These are phyloP conservation scores for Rhopalosiphum maidis DNA, from an alignment of 1,140 invertebrate genomes.

Conservation along the genomic window DNA sequence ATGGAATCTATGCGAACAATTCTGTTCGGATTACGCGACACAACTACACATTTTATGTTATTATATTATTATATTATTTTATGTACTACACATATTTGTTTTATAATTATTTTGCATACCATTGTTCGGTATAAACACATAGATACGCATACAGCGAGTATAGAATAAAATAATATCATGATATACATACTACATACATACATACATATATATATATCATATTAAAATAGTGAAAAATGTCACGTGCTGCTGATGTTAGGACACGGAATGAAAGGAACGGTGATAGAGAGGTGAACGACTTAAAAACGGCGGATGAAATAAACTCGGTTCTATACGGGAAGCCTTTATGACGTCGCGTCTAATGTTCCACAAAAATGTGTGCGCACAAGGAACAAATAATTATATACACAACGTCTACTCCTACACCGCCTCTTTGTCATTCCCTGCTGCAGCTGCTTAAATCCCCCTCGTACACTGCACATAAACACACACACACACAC, in stretches of 20 bases:
- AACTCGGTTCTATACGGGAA: neutral
- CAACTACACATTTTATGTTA: neutral
- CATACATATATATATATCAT: too few species aligned
- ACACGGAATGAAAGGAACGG: neutral
- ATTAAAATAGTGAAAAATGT: slow-evolving; percentile 15
- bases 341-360: neutral
- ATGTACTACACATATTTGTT: neutral
- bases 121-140: neutral
- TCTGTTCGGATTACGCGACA: neutral
- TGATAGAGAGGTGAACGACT: neutral
- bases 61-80: neutral
- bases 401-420: neutral
- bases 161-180: too few species aligned
- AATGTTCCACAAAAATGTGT: slow-evolving; percentile 6
- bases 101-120: neutral
- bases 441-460: neutral
- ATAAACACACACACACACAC: too few species aligned
- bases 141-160: neutral
- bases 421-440: neutral
- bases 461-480: neutral
- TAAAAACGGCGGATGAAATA: neutral
- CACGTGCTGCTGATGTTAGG: neutral
- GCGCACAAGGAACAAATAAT: neutral
- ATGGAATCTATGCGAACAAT: neutral
- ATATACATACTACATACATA: too few species aligned